Conservation (phyloP, 1,140 invertebrate genomes). For the Brachionus asplanchnoidis region DNA sequence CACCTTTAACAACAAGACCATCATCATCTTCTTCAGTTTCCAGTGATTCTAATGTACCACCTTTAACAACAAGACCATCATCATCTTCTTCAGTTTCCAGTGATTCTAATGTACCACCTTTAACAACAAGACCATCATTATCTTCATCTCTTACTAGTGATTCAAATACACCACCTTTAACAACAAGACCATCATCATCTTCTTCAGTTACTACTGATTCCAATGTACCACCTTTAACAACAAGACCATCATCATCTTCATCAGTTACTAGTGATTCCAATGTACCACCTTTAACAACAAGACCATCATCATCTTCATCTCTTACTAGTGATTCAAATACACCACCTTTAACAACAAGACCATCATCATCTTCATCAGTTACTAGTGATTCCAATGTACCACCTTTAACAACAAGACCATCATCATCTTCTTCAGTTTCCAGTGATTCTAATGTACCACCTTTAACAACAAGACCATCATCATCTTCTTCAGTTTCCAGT, state of each 20-base stretch:
- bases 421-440: neutral
- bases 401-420: neutral
- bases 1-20: too few species aligned
- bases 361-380: neutral
- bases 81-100: neutral
- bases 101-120: neutral
- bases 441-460: neutral
- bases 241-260: too few species aligned
- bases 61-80: neutral
- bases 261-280: neutral
- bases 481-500: too few species aligned
- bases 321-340: neutral
- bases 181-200: too few species aligned
- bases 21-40: too few species aligned
- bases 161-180: too few species aligned
- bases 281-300: neutral
- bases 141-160: too few species aligned
- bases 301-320: neutral
- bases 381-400: neutral
- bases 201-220: too few species aligned
- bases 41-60: too few species aligned
- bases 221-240: too few species aligned
- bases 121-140: neutral
- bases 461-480: neutral
- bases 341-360: neutral